Evolutionary conservation across 2,797 vertebrate genomes (phyloP), one percentile per base, ranked within the genome.

Genomic region (Toxotes lorentzi): DNA sequence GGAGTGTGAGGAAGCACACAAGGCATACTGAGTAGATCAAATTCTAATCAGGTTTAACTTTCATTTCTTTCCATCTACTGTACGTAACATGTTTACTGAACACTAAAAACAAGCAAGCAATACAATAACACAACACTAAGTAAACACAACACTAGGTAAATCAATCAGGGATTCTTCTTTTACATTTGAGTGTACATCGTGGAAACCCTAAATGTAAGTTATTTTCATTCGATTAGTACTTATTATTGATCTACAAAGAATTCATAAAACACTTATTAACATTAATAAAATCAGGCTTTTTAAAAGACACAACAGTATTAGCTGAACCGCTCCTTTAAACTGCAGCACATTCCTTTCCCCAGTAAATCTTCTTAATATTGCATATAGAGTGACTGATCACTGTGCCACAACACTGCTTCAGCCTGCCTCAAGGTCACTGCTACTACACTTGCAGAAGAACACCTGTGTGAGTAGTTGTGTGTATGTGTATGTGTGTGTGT

Each of bases 391-490:
- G 70, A 88, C 35, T 80, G 58, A 84, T 71, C 72, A 60, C 73
- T 78, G 70, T 69, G 80, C 30, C 60, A 67, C 40, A 78, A 66
- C 59, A 67, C 61, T 62, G 72, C 61, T 69, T 75, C 50, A 76
- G 71, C 38, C 72, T 74, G 63, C 79, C 70, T 89, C 89, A 93
- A 92, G 90, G 91, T 91, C 91, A 91, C 34, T 66, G 73, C 72
- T 80, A 70, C 87, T 78, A 69, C 66, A 78, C 86, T 38, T 78
- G 77, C 79, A 76, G 78, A 54, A 45, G 66, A 83, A 66, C 82
- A 91, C 87, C 89, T 92, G 83, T 86, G 84, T 80, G 84, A 81
- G 84, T 76, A 48, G 30, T 41, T 11, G 21, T 76, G 60, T 79
- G 34, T 51, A 38, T 34, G 32, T 70, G 64, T 67, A 54, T 43